Evolutionary conservation across 2,888 invertebrate genomes (phyloP).

Genomic region (Cephus pygmeus): DNA sequence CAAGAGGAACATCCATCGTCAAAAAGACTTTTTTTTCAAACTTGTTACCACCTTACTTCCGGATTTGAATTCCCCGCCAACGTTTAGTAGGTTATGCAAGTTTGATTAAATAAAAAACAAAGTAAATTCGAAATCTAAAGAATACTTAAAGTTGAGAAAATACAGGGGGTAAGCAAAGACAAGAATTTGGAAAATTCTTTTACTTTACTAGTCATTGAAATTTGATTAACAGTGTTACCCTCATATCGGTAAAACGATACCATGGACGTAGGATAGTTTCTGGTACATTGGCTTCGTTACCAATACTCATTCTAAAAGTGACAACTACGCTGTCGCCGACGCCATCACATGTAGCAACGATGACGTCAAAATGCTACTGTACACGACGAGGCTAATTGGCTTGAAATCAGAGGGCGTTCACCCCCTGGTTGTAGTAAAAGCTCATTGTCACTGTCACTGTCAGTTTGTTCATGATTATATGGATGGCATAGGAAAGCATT

Average conservation of each 20-base stretch:
- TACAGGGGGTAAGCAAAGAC: neutral
- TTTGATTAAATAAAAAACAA: neutral
- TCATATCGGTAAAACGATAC: neutral
- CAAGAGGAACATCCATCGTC: neutral
- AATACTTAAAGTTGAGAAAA: neutral
- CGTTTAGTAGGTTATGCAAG: neutral
- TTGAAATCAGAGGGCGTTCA: constrained; percentile 46
- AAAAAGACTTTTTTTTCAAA: neutral
- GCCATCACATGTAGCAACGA: neutral
- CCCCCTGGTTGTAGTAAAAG: constrained; percentile 20
- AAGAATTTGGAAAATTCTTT: neutral
- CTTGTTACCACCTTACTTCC: neutral
- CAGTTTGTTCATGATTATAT: neutral
- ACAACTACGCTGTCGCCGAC: neutral
- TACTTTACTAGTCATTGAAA: neutral
- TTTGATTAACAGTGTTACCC: neutral
- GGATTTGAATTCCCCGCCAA: neutral
- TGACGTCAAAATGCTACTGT: neutral
- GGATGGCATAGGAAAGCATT: neutral
- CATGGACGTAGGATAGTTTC: neutral
- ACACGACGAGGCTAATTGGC: constrained; percentile 46
- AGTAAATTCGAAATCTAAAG: neutral
- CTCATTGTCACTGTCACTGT: constrained; percentile 34
- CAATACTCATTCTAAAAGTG: neutral
- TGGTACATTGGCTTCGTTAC: neutral